Percentiles rank a stretch among this genome's conserved stretches.
Conservation (phyloP, 2,888 invertebrate species). For the Phytoseiulus persimilis region DNA sequence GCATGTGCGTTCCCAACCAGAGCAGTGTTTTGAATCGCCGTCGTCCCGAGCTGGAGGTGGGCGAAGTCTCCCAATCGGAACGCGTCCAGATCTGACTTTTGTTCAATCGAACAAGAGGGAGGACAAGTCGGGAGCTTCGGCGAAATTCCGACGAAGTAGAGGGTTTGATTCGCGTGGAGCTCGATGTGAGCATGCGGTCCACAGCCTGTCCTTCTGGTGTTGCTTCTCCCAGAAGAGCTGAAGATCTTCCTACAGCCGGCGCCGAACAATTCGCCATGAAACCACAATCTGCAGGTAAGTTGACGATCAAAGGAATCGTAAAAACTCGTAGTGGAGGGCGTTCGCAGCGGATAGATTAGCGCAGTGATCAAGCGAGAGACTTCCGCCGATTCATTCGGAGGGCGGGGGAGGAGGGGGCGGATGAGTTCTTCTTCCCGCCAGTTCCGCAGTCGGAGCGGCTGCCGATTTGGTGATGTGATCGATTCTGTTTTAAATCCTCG, state of each 20-base stretch:
- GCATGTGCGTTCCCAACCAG: background rate
- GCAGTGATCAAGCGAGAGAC: background rate
- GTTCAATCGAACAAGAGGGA: background rate
- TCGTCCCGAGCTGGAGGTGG: background rate
- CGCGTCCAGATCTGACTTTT: background rate
- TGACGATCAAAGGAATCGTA: background rate
- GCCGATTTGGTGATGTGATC: too few species aligned
- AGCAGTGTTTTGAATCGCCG: background rate
- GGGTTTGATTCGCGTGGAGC: background rate
- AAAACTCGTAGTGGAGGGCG: background rate
- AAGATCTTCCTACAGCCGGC: constrained; percentile 16
- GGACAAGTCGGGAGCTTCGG: background rate
- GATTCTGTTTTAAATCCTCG: too few species aligned
- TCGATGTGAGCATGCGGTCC: constrained; percentile 25
- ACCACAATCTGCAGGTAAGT: background rate
- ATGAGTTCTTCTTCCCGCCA: background rate
- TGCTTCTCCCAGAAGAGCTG: constrained; percentile 33
- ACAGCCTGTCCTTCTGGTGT: constrained; percentile 35
- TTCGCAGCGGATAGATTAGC: background rate
- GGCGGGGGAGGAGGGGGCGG: background rate
- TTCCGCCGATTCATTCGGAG: background rate
- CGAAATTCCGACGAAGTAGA: background rate
- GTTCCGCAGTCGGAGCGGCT: too few species aligned
- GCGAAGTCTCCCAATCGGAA: background rate
- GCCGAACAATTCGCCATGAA: constrained; percentile 5